Base-by-base conservation (phyloP, 2,888 invertebrate species). In the Autographa gamma region DNA sequence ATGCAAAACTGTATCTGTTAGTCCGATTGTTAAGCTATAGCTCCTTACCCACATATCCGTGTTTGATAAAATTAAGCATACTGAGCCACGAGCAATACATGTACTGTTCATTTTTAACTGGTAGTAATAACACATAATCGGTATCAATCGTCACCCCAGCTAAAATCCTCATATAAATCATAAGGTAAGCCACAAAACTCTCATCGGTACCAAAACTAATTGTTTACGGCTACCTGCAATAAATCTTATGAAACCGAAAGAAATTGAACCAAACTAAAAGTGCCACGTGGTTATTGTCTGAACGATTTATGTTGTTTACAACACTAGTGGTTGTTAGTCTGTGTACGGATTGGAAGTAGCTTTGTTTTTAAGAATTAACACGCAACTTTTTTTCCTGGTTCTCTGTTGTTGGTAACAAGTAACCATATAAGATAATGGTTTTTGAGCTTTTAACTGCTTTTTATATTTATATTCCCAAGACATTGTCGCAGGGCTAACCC, bases 271-370 rank as follows among this genome's bases (percentile, higher is more conserved):
- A 67, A 8, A 58, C 65, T 73, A 68, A 75, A 78, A 81, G 79
- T 83, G 79, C 73, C 76, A 72, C 81, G 60, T 81, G 84, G 79
- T 81, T 81, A 81, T 81, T 81, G 84, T 83, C 79, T 54, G 7
- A 54, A 5, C 58, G 75, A 81, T 81, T 81, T 78, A 81, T 76
- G 38, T 16, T 81, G 79, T 81, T 81, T 73, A 81, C 79, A 75
- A 8, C 52, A 60, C 63, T 61, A 69, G 59, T 70, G 70, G 80
- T 70, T 77, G 73, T 61, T 76, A 56, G 13, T 25, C 18, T 56
- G 80, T 66, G 2, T 7, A 48, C n/a, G 48, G 7, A n/a, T n/a
- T 6, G 6, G n/a, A 16, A n/a, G n/a, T 8, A n/a, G 48, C 8
- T 48, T 48, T 48, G 8, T 7, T 48, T 16, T 4, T 6, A 48